These are phyloP conservation scores for Eilema sororculum DNA, from an alignment of 2,888 invertebrate species.

Conservation along the genomic window DNA sequence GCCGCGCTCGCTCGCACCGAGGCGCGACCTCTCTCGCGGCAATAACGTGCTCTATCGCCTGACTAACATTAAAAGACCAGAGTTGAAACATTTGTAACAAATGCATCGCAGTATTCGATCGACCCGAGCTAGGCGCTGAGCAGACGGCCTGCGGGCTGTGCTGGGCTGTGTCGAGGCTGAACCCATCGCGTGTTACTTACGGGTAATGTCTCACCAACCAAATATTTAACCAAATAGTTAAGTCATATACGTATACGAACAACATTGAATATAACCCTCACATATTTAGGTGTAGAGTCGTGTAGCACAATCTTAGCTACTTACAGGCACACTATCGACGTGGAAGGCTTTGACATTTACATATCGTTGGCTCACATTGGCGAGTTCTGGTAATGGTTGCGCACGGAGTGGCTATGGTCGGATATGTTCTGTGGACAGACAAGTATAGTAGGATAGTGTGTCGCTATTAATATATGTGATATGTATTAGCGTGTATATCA, in stretches of 20 bases:
- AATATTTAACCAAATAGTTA: conserved; percentile 48
- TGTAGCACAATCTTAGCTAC: conserved; percentile 17
- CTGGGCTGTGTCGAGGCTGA: not conserved
- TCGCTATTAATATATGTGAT: conserved; percentile 7
- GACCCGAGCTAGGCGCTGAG: not conserved
- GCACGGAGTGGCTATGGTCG: conserved; percentile 15
- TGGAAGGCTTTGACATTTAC: conserved; percentile 13
- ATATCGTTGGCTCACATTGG: conserved; percentile 22
- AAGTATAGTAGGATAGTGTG: conserved; percentile 18
- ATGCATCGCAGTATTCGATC: not conserved
- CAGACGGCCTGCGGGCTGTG: not conserved
- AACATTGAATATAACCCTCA: conserved; percentile 18
- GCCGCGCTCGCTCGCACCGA: conserved; percentile 4
- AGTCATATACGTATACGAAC: conserved; percentile 45
- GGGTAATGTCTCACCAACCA: conserved; percentile 38
- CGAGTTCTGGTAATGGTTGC: conserved; percentile 23
- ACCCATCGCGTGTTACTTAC: conserved; percentile 21
- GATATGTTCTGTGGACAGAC: not conserved
- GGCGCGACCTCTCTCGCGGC: not conserved
- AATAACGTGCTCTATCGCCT: not conserved
- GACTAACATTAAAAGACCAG: not conserved
- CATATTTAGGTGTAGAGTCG: conserved; percentile 22
- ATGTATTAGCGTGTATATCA: not conserved
- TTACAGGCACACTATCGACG: conserved; percentile 15
- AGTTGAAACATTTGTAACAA: not conserved